Evolutionary conservation across 2,797 vertebrate genomes (phyloP), one percentile per base, ranked within the genome.

Genomic region (Brachyrhaphis roseni): DNA sequence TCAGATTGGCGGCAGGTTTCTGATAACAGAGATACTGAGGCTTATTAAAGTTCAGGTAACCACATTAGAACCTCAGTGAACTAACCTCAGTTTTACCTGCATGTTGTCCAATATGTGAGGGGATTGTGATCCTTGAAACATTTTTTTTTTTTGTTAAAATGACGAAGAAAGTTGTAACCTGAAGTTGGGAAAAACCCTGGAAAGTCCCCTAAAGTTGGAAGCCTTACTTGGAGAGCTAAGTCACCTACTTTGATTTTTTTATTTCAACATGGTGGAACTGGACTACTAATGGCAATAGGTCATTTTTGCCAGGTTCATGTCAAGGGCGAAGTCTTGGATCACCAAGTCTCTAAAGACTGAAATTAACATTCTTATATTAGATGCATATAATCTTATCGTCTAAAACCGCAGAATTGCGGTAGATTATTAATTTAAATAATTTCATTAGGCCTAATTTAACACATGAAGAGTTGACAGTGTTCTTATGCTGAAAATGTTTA

Each of bases 11-110:
- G 8, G 15, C 23, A 39, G 23, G 23, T 39, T n/a, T 71, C 62
- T 75, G 49, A 75, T 75, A 39, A 46, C 47, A 34, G 16, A 31
- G 66, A 72, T 75, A 80, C 28, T 34, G 3, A 36, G 51, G 6
- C 28, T 76, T 47, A 70, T 45, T 55, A 43, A 68, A 55, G 28
- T 59, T 20, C 51, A 7, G 15, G 45, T 41, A 31, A 39, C 51
- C 31, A 72, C 3, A 45, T 43, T 11, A n/a, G 10, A 64, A 64
- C 34, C 31, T 18, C 2, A 28, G n/a, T 3, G 57, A 51, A 39
- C 16, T 34, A 20, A 13, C 51, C 43, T 49, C 26, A 26, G 23
- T 15, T 36, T 47, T 31, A 59, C 68, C 28, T 11, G 18, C 12
- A 45, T 31, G 8, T 16, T 57, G 41, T 43, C 39, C n/a, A 11